Conservation (phyloP, 35 echinoderm and acorn worm genomes). For the Ophioderma brevispina region DNA sequence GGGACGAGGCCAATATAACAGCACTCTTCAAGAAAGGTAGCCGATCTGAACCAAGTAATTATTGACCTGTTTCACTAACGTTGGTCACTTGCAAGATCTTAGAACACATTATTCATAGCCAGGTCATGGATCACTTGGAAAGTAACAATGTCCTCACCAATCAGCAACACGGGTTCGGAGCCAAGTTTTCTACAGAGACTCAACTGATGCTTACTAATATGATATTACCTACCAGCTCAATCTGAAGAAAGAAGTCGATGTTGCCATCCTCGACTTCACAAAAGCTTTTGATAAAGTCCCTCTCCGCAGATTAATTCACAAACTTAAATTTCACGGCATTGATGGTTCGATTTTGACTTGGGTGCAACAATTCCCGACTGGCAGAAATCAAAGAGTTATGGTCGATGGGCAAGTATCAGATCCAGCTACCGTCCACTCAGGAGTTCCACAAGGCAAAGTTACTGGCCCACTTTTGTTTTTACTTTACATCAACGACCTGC, state of each 20-base stretch:
- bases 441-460: conserved; percentile 45
- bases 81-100: conserved; percentile 23
- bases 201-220: conserved; percentile 25
- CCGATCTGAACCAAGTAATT: conserved; percentile 16
- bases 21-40: conserved; percentile 59
- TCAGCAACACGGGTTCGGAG: conserved; percentile 34
- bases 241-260: conserved; percentile 25
- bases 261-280: conserved; percentile 25
- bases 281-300: conserved; percentile 69
- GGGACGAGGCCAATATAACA: conserved; percentile 21
- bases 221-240: conserved; percentile 39
- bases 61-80: conserved; percentile 58
- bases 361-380: conserved; percentile 8
- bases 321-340: neutral
- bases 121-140: conserved; percentile 47
- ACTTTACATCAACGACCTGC: conserved; percentile 28
- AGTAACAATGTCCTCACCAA: conserved; percentile 3
- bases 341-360: neutral
- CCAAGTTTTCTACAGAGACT: neutral
- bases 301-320: neutral
- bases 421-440: neutral
- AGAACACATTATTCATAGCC: conserved; percentile 43
- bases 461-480: conserved; percentile 19
- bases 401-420: conserved; percentile 29
- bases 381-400: neutral